Base-by-base conservation (phyloP, 2,888 invertebrate genomes). In the Lacanobia oleracea region DNA sequence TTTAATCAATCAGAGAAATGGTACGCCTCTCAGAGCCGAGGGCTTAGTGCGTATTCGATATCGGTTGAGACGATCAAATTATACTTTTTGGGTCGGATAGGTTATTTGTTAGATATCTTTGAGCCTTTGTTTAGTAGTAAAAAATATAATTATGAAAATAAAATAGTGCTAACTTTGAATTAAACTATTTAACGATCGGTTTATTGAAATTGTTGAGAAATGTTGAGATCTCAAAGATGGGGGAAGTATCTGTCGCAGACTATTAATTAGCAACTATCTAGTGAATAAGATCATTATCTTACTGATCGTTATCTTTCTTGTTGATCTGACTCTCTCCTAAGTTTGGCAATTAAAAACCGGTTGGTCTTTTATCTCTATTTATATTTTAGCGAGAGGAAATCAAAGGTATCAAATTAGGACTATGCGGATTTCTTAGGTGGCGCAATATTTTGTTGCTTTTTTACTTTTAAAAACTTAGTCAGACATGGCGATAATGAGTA, bases 1-100 rank as follows among this genome's bases (percentile, higher is more conserved):
- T 96, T 95, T 96, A 96, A 96, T 96, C 96, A 96, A 96, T 95
- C 96, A 95, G 90, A 89, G 91, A 91, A 88, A 86, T 83, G 88
- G 83, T 84, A 81, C 85, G 84, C 86, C 84, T 88, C 86, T 88
- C 85, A 65, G 77, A 84, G 72, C 74, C 67, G 72, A 70, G 75
- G 76, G 84, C 81, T 80, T 86, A 79, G 72, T 72, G 76, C 67
- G 69, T 72, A 77, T 79, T 81, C 69, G 72, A 82, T 79, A 82
- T 76, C 69, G 50, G 71, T 75, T 72, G 72, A 79, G 73, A 67
- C 54, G 70, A 71, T 72, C 57, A 67, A 80, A 73, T 68, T 76
- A 59, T 62, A 16, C 62, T 64, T 64, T 67, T 54, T 61, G 6
- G 12, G 27, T 27, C 0, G 8, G 59, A 27, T 45, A 67, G 40